Evolutionary conservation across 1,140 invertebrate genomes (phyloP), one percentile per base, ranked within the genome.

Genomic region (Lepidostoma basale): DNA sequence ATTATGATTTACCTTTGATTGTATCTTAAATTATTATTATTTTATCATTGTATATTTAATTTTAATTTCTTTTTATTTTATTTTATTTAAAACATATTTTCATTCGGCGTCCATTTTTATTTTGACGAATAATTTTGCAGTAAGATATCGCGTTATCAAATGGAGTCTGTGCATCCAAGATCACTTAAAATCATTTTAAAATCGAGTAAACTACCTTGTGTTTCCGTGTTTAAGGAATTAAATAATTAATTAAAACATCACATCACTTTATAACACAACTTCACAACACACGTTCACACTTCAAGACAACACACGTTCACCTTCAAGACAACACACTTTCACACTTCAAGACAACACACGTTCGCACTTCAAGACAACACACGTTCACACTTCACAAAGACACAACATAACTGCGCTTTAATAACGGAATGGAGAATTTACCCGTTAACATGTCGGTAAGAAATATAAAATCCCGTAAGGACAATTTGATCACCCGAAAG

Each of bases 391-490:
- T 9, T 36, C 1, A 12, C 33, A 12, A 1, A 3, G 5, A 36
- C 33, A 36, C n/a, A n/a, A n/a, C n/a, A n/a, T n/a, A n/a, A n/a
- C n/a, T n/a, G n/a, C n/a, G n/a, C n/a, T n/a, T n/a, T n/a, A 59
- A 59, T 28, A 56, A 9, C 70, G 78, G 68, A 69, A 83, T 83
- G 81, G 81, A 83, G 75, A 82, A 80, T 77, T 79, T 81, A 75
- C 75, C 79, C 70, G 81, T 79, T 18, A 82, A 81, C 64, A 75
- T 79, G 71, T 77, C 78, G 45, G 72, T 80, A 71, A 74, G 82
- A 60, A 80, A 73, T 73, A 44, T 45, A 4, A 82, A 81, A 72
- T 42, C 65, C n/a, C 60, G 72, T 1, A 73, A 73, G 49, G 72
- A 73, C 9, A 70, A 70, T 28, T 58, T 70, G 16, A 58, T 70